Evolutionary conservation across 2,113 vertebrate genomes (phyloP), one percentile per base, ranked within the genome.

Genomic region (Neodontobutis hainanensis): DNA sequence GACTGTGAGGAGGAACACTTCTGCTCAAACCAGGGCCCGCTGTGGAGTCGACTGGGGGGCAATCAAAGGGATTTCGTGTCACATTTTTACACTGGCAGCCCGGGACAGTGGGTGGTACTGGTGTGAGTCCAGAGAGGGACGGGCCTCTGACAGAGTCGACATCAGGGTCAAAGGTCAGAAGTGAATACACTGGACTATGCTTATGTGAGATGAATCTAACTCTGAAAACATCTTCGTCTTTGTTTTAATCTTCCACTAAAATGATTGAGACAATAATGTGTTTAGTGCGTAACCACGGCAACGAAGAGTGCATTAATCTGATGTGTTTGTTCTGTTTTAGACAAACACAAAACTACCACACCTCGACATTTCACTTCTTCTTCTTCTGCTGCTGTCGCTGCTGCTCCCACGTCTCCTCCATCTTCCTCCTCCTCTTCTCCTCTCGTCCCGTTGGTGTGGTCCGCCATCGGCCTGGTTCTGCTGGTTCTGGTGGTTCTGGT

Each of bases 41-140:
- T 55, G 52, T 7, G 52, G 52, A 4, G 11, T 36, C 32, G 12
- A 34, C 51, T 53, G 51, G 51, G 52, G 52, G 35, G 34, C 35
- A 36, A 6, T 0, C 5, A 27, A 5, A 14, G 5, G 14, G 34
- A 2, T 8, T 12, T 11, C 1, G 11, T 55, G 52, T n/a, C 4
- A n/a, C 3, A n/a, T 55, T 34, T 6, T 4, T 6, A 36, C 8
- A 32, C 14, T 55, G 2, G 32, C n/a, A 32, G 34, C 52, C 34
- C n/a, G 11, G 52, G 52, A 55, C 52, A n/a, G 52, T 14, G 52
- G 52, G 6, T 55, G 52, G 52, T 55, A 55, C 52, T 55, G 52
- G 52, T 36, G 52, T 36, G 52, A 36, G 52, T 14, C 32, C 52
- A 36, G 32, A 36, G 52, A 55, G 11, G 52, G 52, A 12, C 34